Evolutionary conservation across 2,797 vertebrate genomes (phyloP), one percentile per base, ranked within the genome.

Genomic region (Siniperca scherzeri): DNA sequence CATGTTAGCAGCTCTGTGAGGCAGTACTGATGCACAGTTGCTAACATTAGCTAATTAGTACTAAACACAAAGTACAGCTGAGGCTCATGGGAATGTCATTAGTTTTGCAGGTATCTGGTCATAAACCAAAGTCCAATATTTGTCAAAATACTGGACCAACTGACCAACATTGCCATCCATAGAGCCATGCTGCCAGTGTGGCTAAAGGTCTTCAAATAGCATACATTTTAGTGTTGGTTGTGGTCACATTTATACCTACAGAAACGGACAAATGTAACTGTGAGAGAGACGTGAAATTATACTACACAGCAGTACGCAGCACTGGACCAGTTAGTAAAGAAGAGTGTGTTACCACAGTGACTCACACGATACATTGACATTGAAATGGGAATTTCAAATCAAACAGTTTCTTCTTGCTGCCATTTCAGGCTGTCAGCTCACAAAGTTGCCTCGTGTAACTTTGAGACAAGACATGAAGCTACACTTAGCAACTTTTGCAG

Each of bases 391-490:
- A 33, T 50, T 38, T 77, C 10, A 50, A 27, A 22, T 60, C 64
- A n/a, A 2, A 44, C 16, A 12, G 22, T 33, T 62, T 70, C 5
- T 57, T 21, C 7, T 21, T 62, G 25, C 38, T 62, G 44, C 27
- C 48, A 30, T 27, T 44, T 46, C n/a, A n/a, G 21, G 25, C 48
- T 56, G 22, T 48, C 9, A 44, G 8, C 22, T 66, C 21, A 19
- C 46, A 67, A 30, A 67, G 42, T 46, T 10, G 6, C 12, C 33
- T 33, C n/a, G 13, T 38, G 22, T 46, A 19, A 46, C 42, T 69
- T 42, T 57, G 52, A 70, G 22, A 70, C 52, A 12, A 76, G 30
- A 70, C 19, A 38, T 33, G 21, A 53, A 74, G n/a, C 42, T 14
- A 36, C 2, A 5, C 7, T 16, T 40, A 55, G 46, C 46, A 61